Percentiles rank a stretch among this genome's conserved stretches.
Conservation (phyloP, 2,797 vertebrate genomes). For the Danio kyathit region DNA sequence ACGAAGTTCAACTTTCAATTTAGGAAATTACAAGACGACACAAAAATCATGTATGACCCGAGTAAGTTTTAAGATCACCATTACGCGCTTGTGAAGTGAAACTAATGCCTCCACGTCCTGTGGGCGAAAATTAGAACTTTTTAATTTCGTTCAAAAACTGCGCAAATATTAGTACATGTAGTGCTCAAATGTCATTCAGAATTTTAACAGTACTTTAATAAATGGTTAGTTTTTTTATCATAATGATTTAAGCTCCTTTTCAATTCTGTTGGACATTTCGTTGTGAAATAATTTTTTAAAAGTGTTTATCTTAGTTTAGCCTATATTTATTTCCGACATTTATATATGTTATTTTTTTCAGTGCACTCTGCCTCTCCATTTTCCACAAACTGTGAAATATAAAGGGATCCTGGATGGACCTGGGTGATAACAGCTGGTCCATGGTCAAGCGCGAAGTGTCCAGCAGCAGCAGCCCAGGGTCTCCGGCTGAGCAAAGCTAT, state of each 20-base stretch:
- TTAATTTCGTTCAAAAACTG: background rate
- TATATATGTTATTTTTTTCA: constrained; percentile 56
- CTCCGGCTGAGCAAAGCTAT: constrained; percentile 81
- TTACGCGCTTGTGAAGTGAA: constrained; percentile 48
- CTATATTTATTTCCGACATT: no score
- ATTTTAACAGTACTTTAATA: no score
- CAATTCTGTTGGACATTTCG: background rate
- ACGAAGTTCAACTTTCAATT: background rate
- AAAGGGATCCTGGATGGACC: constrained; percentile 96
- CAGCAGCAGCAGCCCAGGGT: constrained; percentile 84
- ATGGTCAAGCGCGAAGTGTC: constrained; percentile 91
- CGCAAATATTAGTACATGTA: background rate
- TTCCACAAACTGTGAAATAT: constrained; percentile 73
- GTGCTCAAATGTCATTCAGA: background rate
- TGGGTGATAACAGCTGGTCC: constrained; percentile 94
- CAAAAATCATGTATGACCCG: background rate
- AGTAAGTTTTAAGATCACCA: background rate
- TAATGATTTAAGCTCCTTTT: background rate
- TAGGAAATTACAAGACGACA: background rate
- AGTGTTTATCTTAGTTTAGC: no score
- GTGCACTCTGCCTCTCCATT: constrained; percentile 69
- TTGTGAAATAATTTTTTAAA: no score
- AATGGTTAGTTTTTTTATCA: background rate
- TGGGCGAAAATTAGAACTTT: background rate
- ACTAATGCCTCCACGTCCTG: background rate